These are phyloP conservation scores for Bruchidius siliquastri DNA, from an alignment of 2,888 invertebrate genomes.

Conservation along the genomic window DNA sequence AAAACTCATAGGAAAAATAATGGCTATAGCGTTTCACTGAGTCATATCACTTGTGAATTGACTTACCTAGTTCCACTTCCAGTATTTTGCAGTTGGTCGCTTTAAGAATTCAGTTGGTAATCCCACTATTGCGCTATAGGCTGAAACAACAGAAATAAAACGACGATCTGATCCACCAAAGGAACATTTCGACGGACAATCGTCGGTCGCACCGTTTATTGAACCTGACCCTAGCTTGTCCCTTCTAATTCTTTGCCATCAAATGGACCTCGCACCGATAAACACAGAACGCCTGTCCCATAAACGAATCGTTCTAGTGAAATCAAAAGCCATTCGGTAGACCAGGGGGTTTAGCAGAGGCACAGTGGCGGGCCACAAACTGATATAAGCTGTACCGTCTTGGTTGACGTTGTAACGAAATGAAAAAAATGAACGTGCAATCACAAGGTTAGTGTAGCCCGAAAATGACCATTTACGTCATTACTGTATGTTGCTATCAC, in stretches of 20 bases:
- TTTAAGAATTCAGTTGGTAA: background rate
- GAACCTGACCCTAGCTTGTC: background rate
- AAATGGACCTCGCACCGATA: background rate
- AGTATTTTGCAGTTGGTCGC: too few relatives aligned
- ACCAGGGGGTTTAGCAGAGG: background rate
- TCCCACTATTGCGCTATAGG: background rate
- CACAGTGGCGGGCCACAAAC: background rate
- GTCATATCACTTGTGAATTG: too few relatives aligned
- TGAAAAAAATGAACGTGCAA: too few relatives aligned
- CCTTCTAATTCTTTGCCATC: background rate
- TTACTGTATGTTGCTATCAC: too few relatives aligned
- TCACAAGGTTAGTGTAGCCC: too few relatives aligned
- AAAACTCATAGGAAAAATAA: too few relatives aligned
- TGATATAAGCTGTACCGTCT: too few relatives aligned
- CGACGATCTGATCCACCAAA: background rate
- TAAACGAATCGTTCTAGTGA: conserved; percentile 10
- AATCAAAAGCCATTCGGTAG: conserved; percentile 23
- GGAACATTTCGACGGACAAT: background rate
- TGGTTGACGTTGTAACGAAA: too few relatives aligned
- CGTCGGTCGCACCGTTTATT: background rate
- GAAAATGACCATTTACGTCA: too few relatives aligned
- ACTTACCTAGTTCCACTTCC: too few relatives aligned
- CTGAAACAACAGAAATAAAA: background rate
- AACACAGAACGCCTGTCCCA: background rate
- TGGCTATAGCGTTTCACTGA: too few relatives aligned